These are phyloP conservation scores for Drosophila novamexicana DNA, from an alignment of 1,140 invertebrate genomes.

Conservation along the genomic window DNA sequence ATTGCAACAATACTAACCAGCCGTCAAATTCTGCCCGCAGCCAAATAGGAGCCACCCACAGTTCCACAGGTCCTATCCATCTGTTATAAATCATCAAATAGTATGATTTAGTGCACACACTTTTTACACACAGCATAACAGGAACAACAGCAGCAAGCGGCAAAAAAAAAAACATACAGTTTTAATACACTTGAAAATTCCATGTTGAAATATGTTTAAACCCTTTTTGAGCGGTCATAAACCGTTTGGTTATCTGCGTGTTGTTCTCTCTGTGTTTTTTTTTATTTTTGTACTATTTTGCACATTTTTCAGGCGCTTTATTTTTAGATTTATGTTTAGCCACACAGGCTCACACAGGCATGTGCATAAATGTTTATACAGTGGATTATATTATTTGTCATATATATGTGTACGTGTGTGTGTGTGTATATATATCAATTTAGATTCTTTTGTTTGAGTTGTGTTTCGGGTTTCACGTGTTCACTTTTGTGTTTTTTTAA, in stretches of 20 bases:
- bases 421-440: conserved; percentile 64
- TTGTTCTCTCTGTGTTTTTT: conserved; percentile 7
- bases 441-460: conserved; percentile 23
- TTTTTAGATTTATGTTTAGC: conserved; percentile 65
- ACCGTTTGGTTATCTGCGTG: conserved; percentile 64
- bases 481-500: neutral
- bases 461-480: neutral
- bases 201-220: conserved; percentile 62
- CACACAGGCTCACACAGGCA: conserved; percentile 3
- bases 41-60: neutral
- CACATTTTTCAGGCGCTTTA: conserved; percentile 41
- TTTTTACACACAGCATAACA: conserved; percentile 11
- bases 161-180: conserved; percentile 16
- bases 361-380: conserved; percentile 28
- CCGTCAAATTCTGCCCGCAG: conserved; percentile 16
- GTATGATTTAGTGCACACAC: conserved; percentile 64
- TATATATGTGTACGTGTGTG: conserved; percentile 45
- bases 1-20: conserved; percentile 6
- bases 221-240: conserved; percentile 69
- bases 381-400: conserved; percentile 32
- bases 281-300: conserved; percentile 30
- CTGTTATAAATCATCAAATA: conserved; percentile 68
- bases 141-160: conserved; percentile 8
- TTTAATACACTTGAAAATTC: conserved; percentile 59
- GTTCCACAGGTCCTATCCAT: neutral